Conservation (phyloP, 2,888 invertebrate genomes). For the Cerceris rybyensis region DNA sequence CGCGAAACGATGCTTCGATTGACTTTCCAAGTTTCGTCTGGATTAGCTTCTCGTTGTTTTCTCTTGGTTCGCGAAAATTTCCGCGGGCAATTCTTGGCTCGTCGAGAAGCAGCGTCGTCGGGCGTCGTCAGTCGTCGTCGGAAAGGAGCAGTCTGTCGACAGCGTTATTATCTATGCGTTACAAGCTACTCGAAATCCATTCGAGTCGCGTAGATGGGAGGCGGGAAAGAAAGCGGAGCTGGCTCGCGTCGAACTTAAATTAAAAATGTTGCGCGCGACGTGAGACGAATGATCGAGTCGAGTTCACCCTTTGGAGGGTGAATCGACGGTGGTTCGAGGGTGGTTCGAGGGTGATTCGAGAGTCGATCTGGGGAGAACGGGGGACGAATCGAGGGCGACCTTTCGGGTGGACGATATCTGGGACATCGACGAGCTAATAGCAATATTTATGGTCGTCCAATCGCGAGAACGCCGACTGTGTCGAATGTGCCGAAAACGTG, state of each 20-base stretch:
- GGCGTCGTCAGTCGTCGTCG: no score
- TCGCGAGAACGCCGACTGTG: neutral
- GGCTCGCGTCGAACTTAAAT: slow-evolving; percentile 60
- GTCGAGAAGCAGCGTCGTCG: no score
- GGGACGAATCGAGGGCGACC: no score
- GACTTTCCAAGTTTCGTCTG: no score
- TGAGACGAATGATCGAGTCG: slow-evolving; percentile 51
- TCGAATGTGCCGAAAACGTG: neutral
- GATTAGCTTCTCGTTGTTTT: no score
- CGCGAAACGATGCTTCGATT: no score
- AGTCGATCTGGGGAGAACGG: no score
- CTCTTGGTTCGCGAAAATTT: no score
- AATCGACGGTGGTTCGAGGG: neutral
- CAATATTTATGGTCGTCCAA: neutral
- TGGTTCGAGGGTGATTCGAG: neutral
- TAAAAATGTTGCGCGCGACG: slow-evolving; percentile 63
- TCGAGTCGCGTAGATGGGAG: slow-evolving; percentile 32
- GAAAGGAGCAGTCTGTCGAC: no score
- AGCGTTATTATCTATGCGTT: no score
- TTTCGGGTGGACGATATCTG: no score
- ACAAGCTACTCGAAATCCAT: slow-evolving; percentile 34
- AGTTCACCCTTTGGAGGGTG: slow-evolving; percentile 8
- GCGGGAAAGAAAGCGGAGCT: slow-evolving; percentile 26
- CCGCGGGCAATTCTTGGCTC: no score
- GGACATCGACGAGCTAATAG: neutral